Evolutionary conservation across 2,888 invertebrate genomes (phyloP), one percentile per base, ranked within the genome.

Genomic region (Trichopria drosophilae): DNA sequence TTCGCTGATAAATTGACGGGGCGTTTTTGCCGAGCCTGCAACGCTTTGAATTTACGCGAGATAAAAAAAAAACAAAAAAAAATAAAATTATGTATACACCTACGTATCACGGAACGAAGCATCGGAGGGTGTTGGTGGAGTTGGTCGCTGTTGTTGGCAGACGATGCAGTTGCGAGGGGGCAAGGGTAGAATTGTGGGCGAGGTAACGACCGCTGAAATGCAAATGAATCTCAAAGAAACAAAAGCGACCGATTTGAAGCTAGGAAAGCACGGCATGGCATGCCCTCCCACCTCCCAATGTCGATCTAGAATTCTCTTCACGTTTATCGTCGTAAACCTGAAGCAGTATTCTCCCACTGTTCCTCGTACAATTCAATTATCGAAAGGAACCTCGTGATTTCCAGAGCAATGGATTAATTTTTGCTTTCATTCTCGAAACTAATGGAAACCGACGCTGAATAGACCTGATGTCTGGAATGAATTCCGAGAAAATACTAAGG

Each of bases 241-340:
- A 57, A 52, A 49, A 51, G 53, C 43, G 15, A 23, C 23, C 18
- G 32, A 26, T 20, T 24, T 16, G 26, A 26, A 23, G 26, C 18
- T 24, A 40, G 36, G 6, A 36, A 36, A 20, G 36, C 35, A 41
- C 46, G 49, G 50, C 51, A 51, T 54, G 53, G n/a, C n/a, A n/a
- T n/a, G n/a, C n/a, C n/a, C n/a, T n/a, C n/a, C n/a, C n/a, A n/a
- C n/a, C n/a, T n/a, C n/a, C n/a, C n/a, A n/a, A n/a, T n/a, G 26
- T 13, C 44, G 40, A 60, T 57, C 51, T 60, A 55, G 51, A 64
- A 63, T 64, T 62, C 56, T 54, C 50, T 50, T 41, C 48, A 53
- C 53, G 52, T 57, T 58, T 37, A 40, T 36, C 28, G 31, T 40
- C 28, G 40, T 34, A 32, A 29, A 36, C 51, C 31, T 37, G 32